Base-by-base conservation (phyloP, 1,140 invertebrate species). In the Apolygus lucorum region DNA sequence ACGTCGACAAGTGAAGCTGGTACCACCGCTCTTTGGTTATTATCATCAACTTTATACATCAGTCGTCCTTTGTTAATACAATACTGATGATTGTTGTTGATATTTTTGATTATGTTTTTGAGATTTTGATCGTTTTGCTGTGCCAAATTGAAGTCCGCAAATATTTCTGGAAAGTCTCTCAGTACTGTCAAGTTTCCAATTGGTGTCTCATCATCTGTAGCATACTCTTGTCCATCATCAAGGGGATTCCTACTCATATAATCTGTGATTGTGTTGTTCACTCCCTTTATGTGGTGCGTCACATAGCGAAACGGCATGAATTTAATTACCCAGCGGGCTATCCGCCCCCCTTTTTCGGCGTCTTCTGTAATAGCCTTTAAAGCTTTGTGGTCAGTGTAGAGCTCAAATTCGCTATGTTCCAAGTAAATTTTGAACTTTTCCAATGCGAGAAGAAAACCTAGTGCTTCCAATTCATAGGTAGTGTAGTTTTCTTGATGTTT, bases 351-450 rank as follows among this genome's bases (percentile, higher is more conserved):
- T 11, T 62, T 62, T 14, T 25, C 8, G 14, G 14, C 8, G 8
- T 62, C n/a, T 8, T 62, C 54, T 8, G 24, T 25, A 8, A 62
- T 62, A 4, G 14, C 14, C 4, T 8, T 62, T 22, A 62, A 25
- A 8, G 54, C 54, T 49, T 49, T 8, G n/a, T n/a, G n/a, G n/a
- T n/a, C n/a, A n/a, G n/a, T n/a, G n/a, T n/a, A n/a, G n/a, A n/a
- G n/a, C n/a, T 62, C 54, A 25, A 62, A 62, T 25, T 62, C 54
- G 4, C 22, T 4, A 62, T 14, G 14, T 22, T 62, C 54, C 8
- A 62, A 22, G 24, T 62, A 62, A 62, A 62, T 62, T n/a, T 22
- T 14, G 22, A 62, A 62, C 22, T 62, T 62, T 22, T 62, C 24
- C 54, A 62, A 22, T 11, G 54, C 54, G 4, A 62, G 24, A 22